Evolutionary conservation across 1,140 invertebrate genomes (phyloP).

Genomic region (Diabrotica undecimpunctata): DNA sequence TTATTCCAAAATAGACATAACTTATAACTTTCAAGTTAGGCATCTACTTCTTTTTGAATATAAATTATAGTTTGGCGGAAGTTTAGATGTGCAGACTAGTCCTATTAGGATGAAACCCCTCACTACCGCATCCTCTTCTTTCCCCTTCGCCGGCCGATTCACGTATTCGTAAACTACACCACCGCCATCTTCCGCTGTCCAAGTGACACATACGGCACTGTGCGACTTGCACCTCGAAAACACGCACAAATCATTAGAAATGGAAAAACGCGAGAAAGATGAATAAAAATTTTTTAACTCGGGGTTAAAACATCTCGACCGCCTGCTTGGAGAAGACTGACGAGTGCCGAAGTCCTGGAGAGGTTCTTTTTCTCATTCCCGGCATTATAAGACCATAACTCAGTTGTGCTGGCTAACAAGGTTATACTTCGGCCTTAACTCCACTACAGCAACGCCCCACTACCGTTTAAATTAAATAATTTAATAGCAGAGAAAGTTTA

Average conservation of each 20-base stretch:
- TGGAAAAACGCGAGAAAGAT: neutral
- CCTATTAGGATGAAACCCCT: too few species aligned
- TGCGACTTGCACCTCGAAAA: neutral
- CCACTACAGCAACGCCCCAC: slow-evolving; percentile 38
- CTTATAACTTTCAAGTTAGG: too few species aligned
- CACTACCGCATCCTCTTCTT: too few species aligned
- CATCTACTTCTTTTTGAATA: too few species aligned
- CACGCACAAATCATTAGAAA: neutral
- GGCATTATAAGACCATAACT: slow-evolving; percentile 49
- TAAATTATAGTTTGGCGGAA: too few species aligned
- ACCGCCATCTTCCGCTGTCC: neutral
- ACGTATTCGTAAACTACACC: neutral
- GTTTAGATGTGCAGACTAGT: too few species aligned
- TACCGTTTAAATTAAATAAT: slow-evolving; percentile 48
- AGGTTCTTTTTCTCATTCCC: slow-evolving; percentile 47
- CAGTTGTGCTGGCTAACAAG: slow-evolving; percentile 48
- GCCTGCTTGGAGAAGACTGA: slow-evolving; percentile 36
- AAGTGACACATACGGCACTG: neutral
- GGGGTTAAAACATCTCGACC: slow-evolving; percentile 26
- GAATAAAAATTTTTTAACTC: slow-evolving; percentile 6
- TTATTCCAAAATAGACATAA: too few species aligned
- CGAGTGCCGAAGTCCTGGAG: slow-evolving; percentile 36
- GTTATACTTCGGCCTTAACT: slow-evolving; percentile 44
- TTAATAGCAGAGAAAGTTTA: slow-evolving; percentile 50
- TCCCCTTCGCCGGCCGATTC: too few species aligned